phyloP scores from a whole-genome alignment of 2,113 vertebrate genomes.

The Thalassarche chlororhynchos region DNA sequence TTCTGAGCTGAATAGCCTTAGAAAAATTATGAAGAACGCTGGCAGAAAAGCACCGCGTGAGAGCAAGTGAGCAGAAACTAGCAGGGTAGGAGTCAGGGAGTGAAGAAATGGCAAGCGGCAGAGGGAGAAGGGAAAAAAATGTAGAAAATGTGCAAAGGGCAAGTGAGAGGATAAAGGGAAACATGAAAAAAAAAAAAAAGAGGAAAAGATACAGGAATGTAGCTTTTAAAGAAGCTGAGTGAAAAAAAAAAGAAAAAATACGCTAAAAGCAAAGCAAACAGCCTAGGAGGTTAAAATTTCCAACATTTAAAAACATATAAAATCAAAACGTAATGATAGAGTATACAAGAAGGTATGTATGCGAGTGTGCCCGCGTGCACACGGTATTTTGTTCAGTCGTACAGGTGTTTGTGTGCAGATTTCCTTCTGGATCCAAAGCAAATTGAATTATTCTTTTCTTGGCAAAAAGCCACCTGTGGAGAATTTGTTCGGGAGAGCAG shows the following conservation, averaged over 20 bases:
- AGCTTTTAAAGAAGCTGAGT: not conserved
- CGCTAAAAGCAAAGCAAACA: not conserved
- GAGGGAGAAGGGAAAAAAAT: not conserved
- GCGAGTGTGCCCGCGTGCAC: rapidly evolving
- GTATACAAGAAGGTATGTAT: not conserved
- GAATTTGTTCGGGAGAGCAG: not conserved
- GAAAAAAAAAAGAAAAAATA: not conserved
- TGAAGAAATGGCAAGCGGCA: not conserved
- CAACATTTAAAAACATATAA: not conserved
- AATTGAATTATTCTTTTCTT: not conserved
- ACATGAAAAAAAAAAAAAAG: not conserved
- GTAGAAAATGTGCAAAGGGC: not conserved
- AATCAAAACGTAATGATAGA: not conserved
- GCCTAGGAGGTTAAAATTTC: not conserved
- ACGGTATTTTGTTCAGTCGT: not conserved
- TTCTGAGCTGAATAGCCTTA: not conserved
- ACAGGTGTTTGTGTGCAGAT: not conserved
- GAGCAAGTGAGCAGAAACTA: not conserved
- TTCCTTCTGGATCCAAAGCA: not conserved
- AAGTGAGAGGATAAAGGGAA: not conserved
- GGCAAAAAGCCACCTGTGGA: not conserved
- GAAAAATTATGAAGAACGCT: not conserved
- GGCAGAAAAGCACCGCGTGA: not conserved
- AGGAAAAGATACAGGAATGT: not conserved
- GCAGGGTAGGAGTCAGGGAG: not conserved